Evolutionary conservation across 2,113 vertebrate species (phyloP).

Genomic region (Chroicocephalus ridibundus): DNA sequence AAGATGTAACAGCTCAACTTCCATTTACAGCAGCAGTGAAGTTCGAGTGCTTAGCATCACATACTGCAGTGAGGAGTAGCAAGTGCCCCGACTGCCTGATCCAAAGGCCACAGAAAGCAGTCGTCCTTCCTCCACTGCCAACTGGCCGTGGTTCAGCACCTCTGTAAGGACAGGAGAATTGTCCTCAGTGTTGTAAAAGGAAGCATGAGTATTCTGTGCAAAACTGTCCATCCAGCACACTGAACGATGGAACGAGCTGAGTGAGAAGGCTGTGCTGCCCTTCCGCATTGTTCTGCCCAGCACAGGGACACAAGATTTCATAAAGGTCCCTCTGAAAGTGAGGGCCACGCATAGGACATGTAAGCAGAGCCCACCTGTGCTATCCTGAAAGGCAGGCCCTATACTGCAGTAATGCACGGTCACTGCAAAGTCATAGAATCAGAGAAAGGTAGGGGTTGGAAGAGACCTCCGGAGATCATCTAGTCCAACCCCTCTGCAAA

Average conservation of each 20-base stretch:
- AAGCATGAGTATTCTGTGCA: neutral
- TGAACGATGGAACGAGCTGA: neutral
- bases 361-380: neutral
- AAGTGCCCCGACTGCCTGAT: neutral
- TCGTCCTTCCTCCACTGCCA: neutral
- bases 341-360: accelerated
- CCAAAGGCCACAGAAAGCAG: neutral
- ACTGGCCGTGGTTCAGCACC: neutral
- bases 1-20: conserved; percentile 7
- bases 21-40: conserved; percentile 48
- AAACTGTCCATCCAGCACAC: neutral
- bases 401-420: neutral
- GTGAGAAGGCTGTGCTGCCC: neutral
- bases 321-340: neutral
- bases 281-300: neutral
- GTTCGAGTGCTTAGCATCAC: neutral
- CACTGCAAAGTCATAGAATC: neutral
- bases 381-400: neutral
- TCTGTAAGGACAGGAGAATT: neutral
- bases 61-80: neutral
- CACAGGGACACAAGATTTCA: neutral
- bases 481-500: too few species aligned
- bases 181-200: neutral
- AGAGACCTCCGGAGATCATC: too few species aligned
- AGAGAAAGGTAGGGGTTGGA: too few species aligned